Conservation (phyloP, 1,140 invertebrate species). For the Euura saliciscinereae region DNA sequence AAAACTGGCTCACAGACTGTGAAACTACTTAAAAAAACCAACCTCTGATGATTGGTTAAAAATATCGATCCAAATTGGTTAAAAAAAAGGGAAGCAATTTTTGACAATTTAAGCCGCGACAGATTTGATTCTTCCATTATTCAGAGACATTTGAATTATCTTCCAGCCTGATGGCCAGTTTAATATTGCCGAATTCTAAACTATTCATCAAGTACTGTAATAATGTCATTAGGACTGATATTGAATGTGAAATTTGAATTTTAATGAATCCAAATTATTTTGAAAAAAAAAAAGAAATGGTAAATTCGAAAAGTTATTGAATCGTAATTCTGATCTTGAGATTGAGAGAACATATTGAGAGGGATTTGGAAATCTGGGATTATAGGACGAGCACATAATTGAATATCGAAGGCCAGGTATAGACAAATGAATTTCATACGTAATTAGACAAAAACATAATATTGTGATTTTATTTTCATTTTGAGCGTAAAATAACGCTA, state of each 20-base stretch:
- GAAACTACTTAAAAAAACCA: background rate
- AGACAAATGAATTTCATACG: background rate
- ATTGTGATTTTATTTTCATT: background rate
- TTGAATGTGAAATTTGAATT: background rate
- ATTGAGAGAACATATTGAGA: background rate
- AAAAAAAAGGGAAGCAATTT: no score
- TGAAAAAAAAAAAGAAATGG: background rate
- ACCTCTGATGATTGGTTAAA: no score
- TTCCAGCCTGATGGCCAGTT: background rate
- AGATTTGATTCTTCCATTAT: no score
- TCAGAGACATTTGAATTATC: no score
- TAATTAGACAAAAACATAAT: conserved; percentile 2
- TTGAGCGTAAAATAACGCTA: conserved; percentile 34
- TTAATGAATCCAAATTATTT: background rate
- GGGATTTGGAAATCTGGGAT: background rate
- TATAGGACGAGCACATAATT: background rate
- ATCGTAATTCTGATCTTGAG: background rate
- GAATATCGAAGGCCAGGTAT: background rate
- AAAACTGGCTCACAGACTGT: conserved; percentile 2
- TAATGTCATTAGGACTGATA: background rate
- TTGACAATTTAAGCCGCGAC: no score
- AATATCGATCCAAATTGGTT: no score
- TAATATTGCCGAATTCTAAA: background rate
- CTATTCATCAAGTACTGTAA: background rate
- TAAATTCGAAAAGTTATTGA: background rate